These are phyloP conservation scores for Tenthredo amoena DNA, from an alignment of 2,888 invertebrate species.

Conservation along the genomic window DNA sequence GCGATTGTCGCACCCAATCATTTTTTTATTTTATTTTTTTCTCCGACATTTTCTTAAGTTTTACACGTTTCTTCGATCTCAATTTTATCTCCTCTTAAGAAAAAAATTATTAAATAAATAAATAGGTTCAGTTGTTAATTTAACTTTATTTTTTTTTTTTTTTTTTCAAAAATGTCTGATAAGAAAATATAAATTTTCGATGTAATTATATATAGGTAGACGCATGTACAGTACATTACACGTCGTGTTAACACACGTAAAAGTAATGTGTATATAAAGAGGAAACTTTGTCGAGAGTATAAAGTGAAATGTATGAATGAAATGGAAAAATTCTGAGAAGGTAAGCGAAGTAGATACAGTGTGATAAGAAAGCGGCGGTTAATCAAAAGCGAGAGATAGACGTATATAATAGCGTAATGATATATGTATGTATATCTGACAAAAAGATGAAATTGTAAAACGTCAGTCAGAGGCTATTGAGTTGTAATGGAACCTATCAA, in stretches of 20 bases:
- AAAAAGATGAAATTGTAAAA: constrained; percentile 8
- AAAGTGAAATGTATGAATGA: background rate
- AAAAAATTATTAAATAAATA: too few species aligned
- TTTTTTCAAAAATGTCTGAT: background rate
- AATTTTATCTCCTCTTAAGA: too few species aligned
- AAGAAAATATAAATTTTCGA: background rate
- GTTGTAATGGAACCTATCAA: constrained; percentile 55
- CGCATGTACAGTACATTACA: background rate
- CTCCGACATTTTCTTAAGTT: background rate
- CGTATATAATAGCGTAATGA: background rate
- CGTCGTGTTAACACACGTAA: background rate
- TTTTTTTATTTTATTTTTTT: background rate
- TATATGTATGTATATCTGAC: background rate
- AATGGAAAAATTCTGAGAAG: background rate
- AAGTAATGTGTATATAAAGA: background rate
- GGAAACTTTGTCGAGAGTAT: background rate
- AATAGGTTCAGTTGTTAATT: too few species aligned
- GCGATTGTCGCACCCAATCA: background rate
- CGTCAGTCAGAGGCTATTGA: constrained; percentile 54
- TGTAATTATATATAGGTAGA: background rate
- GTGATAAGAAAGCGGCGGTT: background rate
- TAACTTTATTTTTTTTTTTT: too few species aligned
- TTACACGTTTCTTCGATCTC: background rate
- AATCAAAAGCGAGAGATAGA: background rate
- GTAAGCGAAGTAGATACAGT: background rate